Evolutionary conservation across 2,888 invertebrate species (phyloP).

Genomic region (Hyposoter dolosus): DNA sequence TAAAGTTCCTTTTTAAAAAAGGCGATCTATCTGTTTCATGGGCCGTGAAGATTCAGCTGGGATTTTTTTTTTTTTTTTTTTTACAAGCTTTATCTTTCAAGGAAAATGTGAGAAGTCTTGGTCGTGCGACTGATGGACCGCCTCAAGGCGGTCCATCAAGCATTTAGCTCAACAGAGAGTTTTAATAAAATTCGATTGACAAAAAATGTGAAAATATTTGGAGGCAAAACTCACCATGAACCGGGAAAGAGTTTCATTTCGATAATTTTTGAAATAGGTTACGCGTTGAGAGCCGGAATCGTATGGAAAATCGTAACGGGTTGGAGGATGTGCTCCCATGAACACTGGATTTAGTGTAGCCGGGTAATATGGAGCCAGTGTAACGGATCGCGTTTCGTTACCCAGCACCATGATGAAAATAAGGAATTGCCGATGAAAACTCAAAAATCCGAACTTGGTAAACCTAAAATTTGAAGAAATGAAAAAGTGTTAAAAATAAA

Average conservation of each 20-base stretch:
- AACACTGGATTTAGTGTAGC: constrained; percentile 75
- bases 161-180: background rate
- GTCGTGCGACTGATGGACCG: no score
- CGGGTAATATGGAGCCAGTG: constrained; percentile 47
- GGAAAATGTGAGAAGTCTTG: no score
- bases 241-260: constrained; percentile 84
- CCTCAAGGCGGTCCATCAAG: background rate
- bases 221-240: constrained; percentile 78
- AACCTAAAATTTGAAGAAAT: constrained; percentile 15
- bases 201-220: background rate
- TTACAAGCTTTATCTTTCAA: no score
- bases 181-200: background rate
- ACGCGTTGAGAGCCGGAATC: constrained; percentile 75
- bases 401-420: constrained; percentile 17
- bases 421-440: background rate
- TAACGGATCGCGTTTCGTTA: constrained; percentile 11
- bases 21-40: no score
- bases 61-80: no score
- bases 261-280: constrained; percentile 84
- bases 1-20: no score
- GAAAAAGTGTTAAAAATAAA: background rate
- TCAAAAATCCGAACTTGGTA: background rate
- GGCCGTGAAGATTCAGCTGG: no score
- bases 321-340: constrained; percentile 83
- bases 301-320: constrained; percentile 78